A percentile compares a stretch with the other conserved stretches of the same genome.
These are phyloP conservation scores for Hipposideros armiger DNA, from an alignment of 2,113 vertebrate species.

Conservation along the genomic window DNA sequence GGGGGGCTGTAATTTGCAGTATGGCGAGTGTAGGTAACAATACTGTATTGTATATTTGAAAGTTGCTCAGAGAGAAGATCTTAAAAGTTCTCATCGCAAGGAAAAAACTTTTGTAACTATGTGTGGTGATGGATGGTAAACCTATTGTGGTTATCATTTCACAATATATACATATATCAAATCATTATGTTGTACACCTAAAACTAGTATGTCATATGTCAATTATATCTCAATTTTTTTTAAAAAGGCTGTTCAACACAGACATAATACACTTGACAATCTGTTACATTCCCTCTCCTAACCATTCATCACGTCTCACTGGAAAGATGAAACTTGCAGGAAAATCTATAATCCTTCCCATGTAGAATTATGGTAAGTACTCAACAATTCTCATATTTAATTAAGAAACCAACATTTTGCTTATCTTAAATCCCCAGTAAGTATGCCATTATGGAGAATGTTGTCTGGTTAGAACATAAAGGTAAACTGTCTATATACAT, in stretches of 20 bases:
- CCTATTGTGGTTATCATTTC: background rate
- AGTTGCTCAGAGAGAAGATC: background rate
- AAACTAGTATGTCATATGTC: background rate
- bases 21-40: background rate
- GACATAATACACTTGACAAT: constrained; percentile 1
- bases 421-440: constrained; percentile 30
- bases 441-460: background rate
- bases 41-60: background rate
- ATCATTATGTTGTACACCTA: background rate
- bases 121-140: background rate
- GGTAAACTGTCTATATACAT: background rate
- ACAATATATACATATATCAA: background rate
- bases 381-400: constrained; percentile 13
- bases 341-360: constrained; percentile 24
- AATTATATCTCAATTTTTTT: constrained; percentile 2
- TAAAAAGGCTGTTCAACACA: background rate
- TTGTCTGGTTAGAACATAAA: constrained; percentile 44
- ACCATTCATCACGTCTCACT: background rate
- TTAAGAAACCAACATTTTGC: background rate
- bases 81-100: background rate
- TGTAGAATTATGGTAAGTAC: background rate
- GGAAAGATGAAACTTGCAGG: background rate
- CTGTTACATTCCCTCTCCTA: background rate
- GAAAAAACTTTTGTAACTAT: background rate
- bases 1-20: background rate